Evolutionary conservation across 2,113 vertebrate genomes (phyloP), one percentile per base, ranked within the genome.

Genomic region (Tragelaphus imberbis): DNA sequence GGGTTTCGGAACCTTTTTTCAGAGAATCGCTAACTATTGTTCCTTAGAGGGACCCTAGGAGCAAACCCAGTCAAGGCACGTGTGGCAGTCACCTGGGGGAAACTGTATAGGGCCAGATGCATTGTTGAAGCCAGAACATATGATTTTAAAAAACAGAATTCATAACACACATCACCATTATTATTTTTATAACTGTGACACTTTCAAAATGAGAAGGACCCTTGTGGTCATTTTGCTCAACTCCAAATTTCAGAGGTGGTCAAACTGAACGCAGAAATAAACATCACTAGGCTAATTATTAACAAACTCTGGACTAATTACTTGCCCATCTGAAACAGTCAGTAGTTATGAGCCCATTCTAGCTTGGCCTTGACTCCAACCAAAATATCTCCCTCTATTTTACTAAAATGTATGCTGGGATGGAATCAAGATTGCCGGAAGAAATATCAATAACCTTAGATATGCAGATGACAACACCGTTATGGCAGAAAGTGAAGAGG

Each of bases 401-500:
- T 15, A 58, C 5, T 21, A 25, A 25, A 44, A 44, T 5, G 10
- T 4, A 0, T 1, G 14, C 15, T 30, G 11, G 49, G 11, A 49
- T 49, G 49, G 49, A 49, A 49, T 13, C 49, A 49, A 49, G 49
- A 49, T 49, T 12, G 2, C 49, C 1, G 11, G 11, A 49, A 49
- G 49, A 49, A 49, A 49, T 49, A 49, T 49, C 49, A 49, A 13
- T 49, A 49, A 49, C 49, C 49, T 49, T 2, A 49, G 49, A 49
- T 49, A 49, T 49, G 49, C 49, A 49, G 49, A 49, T 49, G 11
- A 49, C 49, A 49, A 2, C 49, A 49, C 49, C 49, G 0, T 49
- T 49, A 13, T 13, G 49, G 49, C 49, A 49, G 49, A 49, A 49
- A 49, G 49, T 49, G 11, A 49, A 49, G 49, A 49, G 49, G 49